These are phyloP conservation scores for Pseudopipra pipra DNA, from an alignment of 2,113 vertebrate species.

Conservation along the genomic window DNA sequence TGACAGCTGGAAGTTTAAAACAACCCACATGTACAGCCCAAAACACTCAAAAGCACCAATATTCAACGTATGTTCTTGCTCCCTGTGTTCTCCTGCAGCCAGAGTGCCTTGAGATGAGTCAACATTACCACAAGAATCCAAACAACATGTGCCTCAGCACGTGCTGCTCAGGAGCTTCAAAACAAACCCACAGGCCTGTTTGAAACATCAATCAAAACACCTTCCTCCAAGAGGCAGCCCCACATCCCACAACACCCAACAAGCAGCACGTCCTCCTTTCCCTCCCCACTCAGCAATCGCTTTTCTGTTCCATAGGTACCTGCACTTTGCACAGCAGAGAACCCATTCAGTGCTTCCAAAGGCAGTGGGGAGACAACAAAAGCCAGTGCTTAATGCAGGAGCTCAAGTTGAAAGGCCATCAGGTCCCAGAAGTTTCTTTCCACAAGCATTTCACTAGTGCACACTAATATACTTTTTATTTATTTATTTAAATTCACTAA, in stretches of 20 bases:
- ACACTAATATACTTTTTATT: accelerated
- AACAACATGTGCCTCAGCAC: not conserved
- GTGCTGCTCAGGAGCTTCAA: not conserved
- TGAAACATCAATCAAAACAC: not conserved
- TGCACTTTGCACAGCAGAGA: not conserved
- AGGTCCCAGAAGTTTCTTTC: not conserved
- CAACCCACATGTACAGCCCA: not conserved
- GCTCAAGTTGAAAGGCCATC: not conserved
- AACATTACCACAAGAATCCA: not conserved
- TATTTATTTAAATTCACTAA: not conserved
- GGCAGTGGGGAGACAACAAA: accelerated
- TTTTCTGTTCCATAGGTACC: not conserved
- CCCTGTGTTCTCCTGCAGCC: not conserved
- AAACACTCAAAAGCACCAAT: not conserved
- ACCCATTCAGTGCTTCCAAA: not conserved
- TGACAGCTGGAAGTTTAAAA: not conserved
- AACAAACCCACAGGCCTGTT: not conserved
- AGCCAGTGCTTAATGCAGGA: not conserved
- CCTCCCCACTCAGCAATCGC: not conserved
- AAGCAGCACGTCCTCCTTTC: not conserved
- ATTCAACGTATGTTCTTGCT: not conserved
- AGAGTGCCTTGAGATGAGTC: not conserved
- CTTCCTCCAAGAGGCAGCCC: not conserved
- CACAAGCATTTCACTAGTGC: not conserved
- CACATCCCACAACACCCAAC: not conserved